Evolutionary conservation across 2,888 invertebrate genomes (phyloP), one percentile per base, ranked within the genome.

Genomic region (Netelia virgata): DNA sequence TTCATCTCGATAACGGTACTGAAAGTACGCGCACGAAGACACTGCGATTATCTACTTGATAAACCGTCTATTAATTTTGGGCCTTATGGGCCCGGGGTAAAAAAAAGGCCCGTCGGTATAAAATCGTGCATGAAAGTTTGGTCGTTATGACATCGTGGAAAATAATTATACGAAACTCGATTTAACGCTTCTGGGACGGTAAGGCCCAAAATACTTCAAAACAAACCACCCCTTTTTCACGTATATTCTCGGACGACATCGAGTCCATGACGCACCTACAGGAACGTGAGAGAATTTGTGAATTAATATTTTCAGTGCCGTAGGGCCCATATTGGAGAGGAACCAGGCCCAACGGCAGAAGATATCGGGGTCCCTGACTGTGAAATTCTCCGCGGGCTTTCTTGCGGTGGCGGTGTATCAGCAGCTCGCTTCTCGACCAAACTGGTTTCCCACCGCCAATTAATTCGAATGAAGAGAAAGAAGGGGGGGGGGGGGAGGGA

Each of bases 361-460:
- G 82, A 41, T 47, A 70, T 59, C 70, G 20, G 75, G 76, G 72
- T 70, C 76, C 63, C 61, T 53, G 70, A 69, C 68, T 72, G 53
- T 64, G 59, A 69, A 43, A 76, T 68, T 50, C 66, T 72, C 50
- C 50, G 74, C 41, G 59, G 61, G 57, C 28, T 85, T 79, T 75
- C 68, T 23, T 73, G 43, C 43, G 47, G 61, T 55, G 36, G 23
- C 64, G 77, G 53, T 64, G 61, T 72, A 74, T 73, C 82, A 64
- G 73, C 77, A 83, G 53, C 78, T 85, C 80, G 73, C 85, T 87
- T 82, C 86, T 84, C 82, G 69, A 57, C 86, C 83, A 90, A 91
- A 92, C 91, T 87, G 91, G 90, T 91, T 91, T 89, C 84, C 76
- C 78, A 81, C 77, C 70, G 87, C 85, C 90, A 90, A 90, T 91